Percentiles rank a stretch among this genome's conserved stretches.
Conservation (phyloP, 2,113 vertebrate species). For the Lates calcarifer region DNA sequence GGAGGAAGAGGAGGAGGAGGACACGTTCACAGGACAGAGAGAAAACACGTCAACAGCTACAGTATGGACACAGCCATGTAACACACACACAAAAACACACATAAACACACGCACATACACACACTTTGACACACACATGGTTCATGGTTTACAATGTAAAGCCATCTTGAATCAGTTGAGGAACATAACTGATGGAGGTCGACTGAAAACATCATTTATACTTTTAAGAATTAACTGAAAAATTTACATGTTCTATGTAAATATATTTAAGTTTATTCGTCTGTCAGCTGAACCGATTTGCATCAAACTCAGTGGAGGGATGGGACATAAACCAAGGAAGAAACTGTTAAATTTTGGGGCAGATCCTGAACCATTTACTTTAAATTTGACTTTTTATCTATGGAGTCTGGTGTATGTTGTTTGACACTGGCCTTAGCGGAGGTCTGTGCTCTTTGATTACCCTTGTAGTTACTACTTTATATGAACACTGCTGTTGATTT, state of each 20-base stretch:
- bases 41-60: slow-evolving; percentile 98
- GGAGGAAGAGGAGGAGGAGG: slow-evolving; percentile 69
- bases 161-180: slow-evolving; percentile 30
- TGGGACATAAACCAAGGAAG: too few species aligned
- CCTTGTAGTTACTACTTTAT: neutral
- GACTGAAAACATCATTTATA: slow-evolving; percentile 25
- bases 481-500: neutral
- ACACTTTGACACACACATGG: slow-evolving; percentile 43
- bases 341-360: too few species aligned
- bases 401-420: too few species aligned
- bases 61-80: slow-evolving; percentile 84
- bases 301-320: too few species aligned
- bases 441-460: too few species aligned
- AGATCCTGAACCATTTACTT: too few species aligned
- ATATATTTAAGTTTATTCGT: neutral
- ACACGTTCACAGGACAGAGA: slow-evolving; percentile 94
- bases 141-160: slow-evolving; percentile 63
- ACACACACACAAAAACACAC: slow-evolving; percentile 63
- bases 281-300: too few species aligned
- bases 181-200: slow-evolving; percentile 30
- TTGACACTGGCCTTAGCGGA: too few species aligned
- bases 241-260: neutral
- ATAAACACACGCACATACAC: slow-evolving; percentile 42
- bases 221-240: too few species aligned
- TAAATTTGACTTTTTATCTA: too few species aligned